Evolutionary conservation across 2,113 vertebrate genomes (phyloP).

Genomic region (Oenanthe melanoleuca): DNA sequence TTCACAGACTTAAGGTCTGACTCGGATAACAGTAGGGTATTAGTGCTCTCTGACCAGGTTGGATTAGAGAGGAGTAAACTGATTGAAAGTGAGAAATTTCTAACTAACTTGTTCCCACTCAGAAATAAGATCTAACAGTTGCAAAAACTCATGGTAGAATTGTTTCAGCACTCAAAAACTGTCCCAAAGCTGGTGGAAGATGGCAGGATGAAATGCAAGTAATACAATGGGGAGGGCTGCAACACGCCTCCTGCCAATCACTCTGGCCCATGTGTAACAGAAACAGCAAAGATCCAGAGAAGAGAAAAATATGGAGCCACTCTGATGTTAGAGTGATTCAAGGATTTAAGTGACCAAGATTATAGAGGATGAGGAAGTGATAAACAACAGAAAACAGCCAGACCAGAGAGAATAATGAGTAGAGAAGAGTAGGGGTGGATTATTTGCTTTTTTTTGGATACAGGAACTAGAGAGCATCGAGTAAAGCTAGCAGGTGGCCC

Average conservation of each 20-base stretch:
- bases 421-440: not conserved
- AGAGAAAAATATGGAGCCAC: not conserved
- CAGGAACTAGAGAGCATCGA: not conserved
- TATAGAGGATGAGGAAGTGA: not conserved
- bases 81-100: not conserved
- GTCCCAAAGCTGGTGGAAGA: not conserved
- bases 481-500: constrained; percentile 14
- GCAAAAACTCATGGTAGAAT: not conserved
- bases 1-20: not conserved
- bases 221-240: not conserved
- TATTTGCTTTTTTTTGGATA: not conserved
- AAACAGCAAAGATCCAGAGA: not conserved
- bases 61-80: not conserved
- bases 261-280: not conserved
- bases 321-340: not conserved
- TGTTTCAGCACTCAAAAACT: accelerated
- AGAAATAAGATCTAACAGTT: not conserved
- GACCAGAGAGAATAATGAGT: not conserved
- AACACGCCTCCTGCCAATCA: accelerated
- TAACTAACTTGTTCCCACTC: not conserved
- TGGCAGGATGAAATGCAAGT: accelerated
- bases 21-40: not conserved
- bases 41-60: not conserved
- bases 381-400: not conserved
- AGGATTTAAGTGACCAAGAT: not conserved